Conservation (phyloP, 2,797 vertebrate genomes). For the Crenuchus spilurus region DNA sequence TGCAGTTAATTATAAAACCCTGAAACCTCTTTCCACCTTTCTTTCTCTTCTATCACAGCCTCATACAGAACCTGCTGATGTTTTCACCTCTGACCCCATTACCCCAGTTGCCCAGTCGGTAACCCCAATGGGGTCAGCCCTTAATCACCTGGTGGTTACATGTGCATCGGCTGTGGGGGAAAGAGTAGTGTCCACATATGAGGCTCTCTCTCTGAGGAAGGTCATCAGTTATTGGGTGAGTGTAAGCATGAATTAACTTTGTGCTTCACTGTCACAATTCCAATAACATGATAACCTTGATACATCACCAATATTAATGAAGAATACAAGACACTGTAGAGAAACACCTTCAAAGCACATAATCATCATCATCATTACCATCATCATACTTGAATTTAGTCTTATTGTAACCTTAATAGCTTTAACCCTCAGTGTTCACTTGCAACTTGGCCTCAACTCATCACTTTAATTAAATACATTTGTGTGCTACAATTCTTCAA, state of each 20-base stretch:
- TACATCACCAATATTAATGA: too few relatives aligned
- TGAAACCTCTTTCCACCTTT: not conserved
- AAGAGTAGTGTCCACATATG: constrained; percentile 91
- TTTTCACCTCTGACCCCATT: constrained; percentile 63
- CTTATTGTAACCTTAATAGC: too few relatives aligned
- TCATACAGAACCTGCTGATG: constrained; percentile 61
- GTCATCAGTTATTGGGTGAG: constrained; percentile 88
- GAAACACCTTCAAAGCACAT: too few relatives aligned
- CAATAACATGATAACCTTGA: too few relatives aligned
- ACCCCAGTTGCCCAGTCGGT: constrained; percentile 73
- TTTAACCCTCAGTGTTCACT: too few relatives aligned
- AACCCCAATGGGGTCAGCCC: constrained; percentile 77
- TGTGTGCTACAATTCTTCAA: too few relatives aligned
- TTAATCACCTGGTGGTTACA: constrained; percentile 93
- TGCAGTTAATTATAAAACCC: not conserved
- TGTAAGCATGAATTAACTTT: not conserved
- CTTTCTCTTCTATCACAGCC: constrained; percentile 58
- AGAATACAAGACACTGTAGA: too few relatives aligned
- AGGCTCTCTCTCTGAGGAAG: constrained; percentile 92
- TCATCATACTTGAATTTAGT: too few relatives aligned
- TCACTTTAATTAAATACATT: too few relatives aligned
- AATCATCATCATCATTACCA: too few relatives aligned
- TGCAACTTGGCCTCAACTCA: too few relatives aligned
- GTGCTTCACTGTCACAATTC: not conserved
- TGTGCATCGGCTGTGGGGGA: constrained; percentile 93